Conservation (phyloP, 2,797 vertebrate genomes). For the Siniperca undulata region DNA sequence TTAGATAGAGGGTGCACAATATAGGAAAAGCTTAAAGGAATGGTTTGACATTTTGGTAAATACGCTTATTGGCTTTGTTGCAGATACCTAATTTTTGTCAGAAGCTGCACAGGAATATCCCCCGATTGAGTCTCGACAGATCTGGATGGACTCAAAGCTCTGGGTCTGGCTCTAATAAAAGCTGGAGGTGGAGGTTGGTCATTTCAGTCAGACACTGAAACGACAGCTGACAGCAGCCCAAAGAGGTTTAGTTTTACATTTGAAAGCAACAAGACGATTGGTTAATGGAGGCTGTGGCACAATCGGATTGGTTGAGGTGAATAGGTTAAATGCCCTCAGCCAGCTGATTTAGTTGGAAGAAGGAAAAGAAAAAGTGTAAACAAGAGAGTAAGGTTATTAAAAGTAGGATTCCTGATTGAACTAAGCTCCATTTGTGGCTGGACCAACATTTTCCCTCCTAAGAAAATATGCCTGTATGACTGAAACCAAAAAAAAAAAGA, state of each 20-base stretch:
- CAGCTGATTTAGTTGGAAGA: background rate
- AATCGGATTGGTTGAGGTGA: background rate
- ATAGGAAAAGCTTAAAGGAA: conserved; percentile 7
- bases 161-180: background rate
- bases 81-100: background rate
- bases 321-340: background rate
- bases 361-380: background rate
- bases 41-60: conserved; percentile 12
- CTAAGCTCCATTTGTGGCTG: background rate
- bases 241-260: background rate
- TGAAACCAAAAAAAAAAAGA: background rate
- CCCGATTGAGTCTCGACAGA: background rate
- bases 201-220: conserved; percentile 14
- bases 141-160: background rate
- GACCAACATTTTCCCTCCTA: background rate
- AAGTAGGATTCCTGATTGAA: background rate
- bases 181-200: background rate
- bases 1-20: background rate
- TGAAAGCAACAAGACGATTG: background rate
- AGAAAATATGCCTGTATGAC: conserved; percentile 1
- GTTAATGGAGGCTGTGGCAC: background rate
- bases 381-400: background rate
- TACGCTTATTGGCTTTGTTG: conserved; percentile 15
- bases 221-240: conserved; percentile 6
- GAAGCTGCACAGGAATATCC: background rate